Conservation (phyloP, 2,888 invertebrate species). For the Formica aserva region DNA sequence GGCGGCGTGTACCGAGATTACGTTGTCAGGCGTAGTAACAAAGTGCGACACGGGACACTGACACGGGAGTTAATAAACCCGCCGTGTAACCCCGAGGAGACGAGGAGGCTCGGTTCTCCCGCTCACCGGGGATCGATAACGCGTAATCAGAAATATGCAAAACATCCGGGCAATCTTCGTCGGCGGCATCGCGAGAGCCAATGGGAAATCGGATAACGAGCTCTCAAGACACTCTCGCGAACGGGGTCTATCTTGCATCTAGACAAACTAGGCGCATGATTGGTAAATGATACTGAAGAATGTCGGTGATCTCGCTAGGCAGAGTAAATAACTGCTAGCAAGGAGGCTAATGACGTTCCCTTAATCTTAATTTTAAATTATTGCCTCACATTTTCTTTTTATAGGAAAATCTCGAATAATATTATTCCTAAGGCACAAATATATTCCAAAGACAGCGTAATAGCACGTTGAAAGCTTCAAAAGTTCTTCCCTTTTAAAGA, state of each 20-base stretch:
- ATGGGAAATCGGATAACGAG: slow-evolving; percentile 56
- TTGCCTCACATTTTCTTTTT: neutral
- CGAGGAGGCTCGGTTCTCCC: slow-evolving; percentile 54
- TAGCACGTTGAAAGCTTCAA: neutral
- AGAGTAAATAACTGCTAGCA: neutral
- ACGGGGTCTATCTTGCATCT: slow-evolving; percentile 8
- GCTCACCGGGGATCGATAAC: slow-evolving; percentile 67
- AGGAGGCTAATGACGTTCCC: neutral
- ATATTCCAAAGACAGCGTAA: neutral
- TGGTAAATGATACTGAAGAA: slow-evolving; percentile 14
- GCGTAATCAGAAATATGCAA: slow-evolving; percentile 65
- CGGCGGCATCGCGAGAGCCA: slow-evolving; percentile 57
- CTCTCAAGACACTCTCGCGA: slow-evolving; percentile 33
- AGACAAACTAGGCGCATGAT: slow-evolving; percentile 34
- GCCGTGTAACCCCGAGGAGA: slow-evolving; percentile 63
- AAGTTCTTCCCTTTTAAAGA: neutral
- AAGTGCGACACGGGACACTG: slow-evolving; percentile 64
- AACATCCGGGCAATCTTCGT: slow-evolving; percentile 66
- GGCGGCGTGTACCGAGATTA: slow-evolving; percentile 66
- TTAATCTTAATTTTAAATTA: neutral
- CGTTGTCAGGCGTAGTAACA: slow-evolving; percentile 68
- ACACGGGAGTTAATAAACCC: slow-evolving; percentile 68
- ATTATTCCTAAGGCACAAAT: neutral
- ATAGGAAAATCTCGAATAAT: neutral
- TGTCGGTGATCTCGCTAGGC: neutral